These are phyloP conservation scores for Cyclina sinensis DNA, from an alignment of 1,140 invertebrate species.

Conservation along the genomic window DNA sequence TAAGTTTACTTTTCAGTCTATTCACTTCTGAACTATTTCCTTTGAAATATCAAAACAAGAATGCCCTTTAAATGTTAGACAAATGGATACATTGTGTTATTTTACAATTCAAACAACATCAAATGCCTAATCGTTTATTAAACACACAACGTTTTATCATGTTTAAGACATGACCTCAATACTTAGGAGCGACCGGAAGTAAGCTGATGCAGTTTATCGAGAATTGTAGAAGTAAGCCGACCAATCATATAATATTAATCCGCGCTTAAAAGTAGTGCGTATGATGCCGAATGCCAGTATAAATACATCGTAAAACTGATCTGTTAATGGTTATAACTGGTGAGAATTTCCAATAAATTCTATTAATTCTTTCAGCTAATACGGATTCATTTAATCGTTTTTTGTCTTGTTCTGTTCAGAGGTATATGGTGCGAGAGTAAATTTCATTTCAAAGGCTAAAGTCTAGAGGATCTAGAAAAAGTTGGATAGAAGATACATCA, in stretches of 20 bases:
- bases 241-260: conserved; percentile 1
- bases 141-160: neutral
- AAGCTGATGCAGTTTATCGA: neutral
- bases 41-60: too few species aligned
- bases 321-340: conserved; percentile 16
- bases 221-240: conserved; percentile 9
- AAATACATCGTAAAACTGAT: conserved; percentile 17
- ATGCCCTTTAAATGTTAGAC: too few species aligned
- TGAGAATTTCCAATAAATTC: conserved; percentile 19
- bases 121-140: too few species aligned
- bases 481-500: neutral
- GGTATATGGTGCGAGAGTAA: neutral
- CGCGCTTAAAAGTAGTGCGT: neutral
- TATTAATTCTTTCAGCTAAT: neutral
- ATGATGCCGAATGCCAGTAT: neutral
- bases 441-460: neutral
- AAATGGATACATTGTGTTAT: too few species aligned
- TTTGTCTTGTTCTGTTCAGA: neutral
- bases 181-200: conserved; percentile 8
- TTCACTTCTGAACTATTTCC: too few species aligned
- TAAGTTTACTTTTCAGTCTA: too few species aligned
- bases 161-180: neutral
- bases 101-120: too few species aligned
- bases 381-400: conserved; percentile 24
- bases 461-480: conserved; percentile 6